phyloP scores from a whole-genome alignment of 1,140 invertebrate genomes.

The Oryctes rhinoceros region DNA sequence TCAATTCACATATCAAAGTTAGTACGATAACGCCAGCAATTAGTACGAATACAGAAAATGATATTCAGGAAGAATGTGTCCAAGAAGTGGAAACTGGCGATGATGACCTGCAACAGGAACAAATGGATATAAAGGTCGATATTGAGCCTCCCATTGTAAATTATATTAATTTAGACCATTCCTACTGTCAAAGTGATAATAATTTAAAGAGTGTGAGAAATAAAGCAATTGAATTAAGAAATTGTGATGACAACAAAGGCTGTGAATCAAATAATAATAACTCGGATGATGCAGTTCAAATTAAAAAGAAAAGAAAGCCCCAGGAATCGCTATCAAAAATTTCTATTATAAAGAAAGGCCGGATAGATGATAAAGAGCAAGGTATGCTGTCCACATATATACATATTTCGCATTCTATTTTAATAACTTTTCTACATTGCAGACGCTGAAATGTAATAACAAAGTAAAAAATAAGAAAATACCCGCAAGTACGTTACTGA shows the following conservation, averaged over 20 bases:
- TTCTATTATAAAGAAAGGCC: slow-evolving; percentile 35
- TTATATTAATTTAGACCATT: slow-evolving; percentile 40
- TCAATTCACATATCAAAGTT: neutral
- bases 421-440: neutral
- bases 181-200: slow-evolving; percentile 38
- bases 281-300: slow-evolving; percentile 18
- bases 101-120: slow-evolving; percentile 9
- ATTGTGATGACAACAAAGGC: neutral
- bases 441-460: neutral
- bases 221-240: neutral
- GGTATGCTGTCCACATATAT: neutral
- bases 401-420: neutral
- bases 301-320: slow-evolving; percentile 40
- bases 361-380: slow-evolving; percentile 10
- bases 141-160: slow-evolving; percentile 25
- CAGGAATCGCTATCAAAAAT: slow-evolving; percentile 44
- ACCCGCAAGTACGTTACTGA: no score
- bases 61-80: neutral
- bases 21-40: slow-evolving; percentile 19
- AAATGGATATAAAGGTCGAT: slow-evolving; percentile 12
- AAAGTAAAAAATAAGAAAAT: neutral
- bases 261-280: neutral
- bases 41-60: slow-evolving; percentile 20
- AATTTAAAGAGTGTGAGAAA: neutral
- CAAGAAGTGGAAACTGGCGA: neutral